Evolutionary conservation across 92 coral and sea anemone species (phyloP), one percentile per base, ranked within the genome.

Genomic region (Metridium senile): DNA sequence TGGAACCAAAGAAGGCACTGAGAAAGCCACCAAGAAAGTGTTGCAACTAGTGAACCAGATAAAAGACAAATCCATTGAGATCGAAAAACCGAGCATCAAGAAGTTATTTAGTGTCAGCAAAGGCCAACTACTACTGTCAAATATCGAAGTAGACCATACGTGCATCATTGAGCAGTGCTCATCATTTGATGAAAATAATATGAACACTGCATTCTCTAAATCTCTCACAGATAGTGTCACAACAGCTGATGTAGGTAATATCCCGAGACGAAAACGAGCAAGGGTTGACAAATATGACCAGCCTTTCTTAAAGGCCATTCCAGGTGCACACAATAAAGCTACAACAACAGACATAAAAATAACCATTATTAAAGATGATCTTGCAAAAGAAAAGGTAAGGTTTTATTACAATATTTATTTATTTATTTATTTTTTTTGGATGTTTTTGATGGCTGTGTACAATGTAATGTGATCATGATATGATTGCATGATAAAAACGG

Each of bases 61-160:
- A 65, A 51, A 58, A 33, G 64, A 75, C 9, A 34, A 74, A 23
- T 65, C 28, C 10, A 43, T 82, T 29, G 54, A 29, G 21, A 28
- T 82, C 43, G 82, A 82, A 52, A 68, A 75, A 19, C 87, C 87
- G 32, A 82, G 87, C 29, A 58, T 76, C 72, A 66, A 72, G 31
- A 82, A 59, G 20, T 21, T 82, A 10, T 57, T 82, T 51, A 82
- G 66, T 28, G 71, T 68, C 58, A 35, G n/a, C 6, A 67, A 45
- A 26, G 87, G 87, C 18, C 31, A 20, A 33, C 68, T 17, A 29
- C 64, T 74, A 0, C 71, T 82, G 31, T 74, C 62, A 27, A 25
- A 25, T 26, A 70, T 82, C 22, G 87, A 82, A 68, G 66, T 75
- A 0, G 87, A 82, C 7, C 87, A 82, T 33, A 28, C 7, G 4